These are phyloP conservation scores for Kryptolebias ocellatus DNA, from an alignment of 2,797 vertebrate species.

Conservation along the genomic window DNA sequence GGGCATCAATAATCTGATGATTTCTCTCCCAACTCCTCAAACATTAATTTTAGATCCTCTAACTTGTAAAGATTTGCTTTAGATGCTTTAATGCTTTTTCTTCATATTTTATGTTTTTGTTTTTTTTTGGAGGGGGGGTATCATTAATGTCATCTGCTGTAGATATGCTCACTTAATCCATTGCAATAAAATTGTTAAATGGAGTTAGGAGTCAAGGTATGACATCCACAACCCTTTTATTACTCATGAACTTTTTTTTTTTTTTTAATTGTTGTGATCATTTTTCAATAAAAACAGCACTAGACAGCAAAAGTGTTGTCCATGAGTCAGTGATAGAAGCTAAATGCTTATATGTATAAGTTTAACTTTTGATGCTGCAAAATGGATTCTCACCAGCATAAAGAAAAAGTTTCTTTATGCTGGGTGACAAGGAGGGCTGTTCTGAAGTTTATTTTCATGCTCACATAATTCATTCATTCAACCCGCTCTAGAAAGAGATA, in stretches of 20 bases:
- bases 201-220: no score
- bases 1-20: not conserved
- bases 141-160: no score
- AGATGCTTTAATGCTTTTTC: not conserved
- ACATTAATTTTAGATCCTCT: no score
- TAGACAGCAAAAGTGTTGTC: slow-evolving; percentile 25
- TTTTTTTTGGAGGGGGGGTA: no score
- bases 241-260: slow-evolving; percentile 16
- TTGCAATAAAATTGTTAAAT: not conserved
- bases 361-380: slow-evolving; percentile 29
- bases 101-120: no score
- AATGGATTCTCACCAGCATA: slow-evolving; percentile 54
- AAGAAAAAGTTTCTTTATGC: slow-evolving; percentile 35
- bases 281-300: slow-evolving; percentile 12
- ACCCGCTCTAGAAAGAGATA: slow-evolving; percentile 52
- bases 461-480: slow-evolving; percentile 72
- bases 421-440: slow-evolving; percentile 47
- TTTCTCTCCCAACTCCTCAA: not conserved
- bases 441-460: slow-evolving; percentile 73
- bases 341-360: not conserved
- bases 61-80: not conserved
- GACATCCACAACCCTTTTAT: slow-evolving; percentile 4
- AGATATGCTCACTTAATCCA: not conserved
- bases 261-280: slow-evolving; percentile 10
- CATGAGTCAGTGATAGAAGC: slow-evolving; percentile 24